A percentile compares a stretch with the other conserved stretches of the same genome.
These are phyloP conservation scores for Drosophila baimaii DNA, from an alignment of 1,140 invertebrate genomes.

Conservation along the genomic window DNA sequence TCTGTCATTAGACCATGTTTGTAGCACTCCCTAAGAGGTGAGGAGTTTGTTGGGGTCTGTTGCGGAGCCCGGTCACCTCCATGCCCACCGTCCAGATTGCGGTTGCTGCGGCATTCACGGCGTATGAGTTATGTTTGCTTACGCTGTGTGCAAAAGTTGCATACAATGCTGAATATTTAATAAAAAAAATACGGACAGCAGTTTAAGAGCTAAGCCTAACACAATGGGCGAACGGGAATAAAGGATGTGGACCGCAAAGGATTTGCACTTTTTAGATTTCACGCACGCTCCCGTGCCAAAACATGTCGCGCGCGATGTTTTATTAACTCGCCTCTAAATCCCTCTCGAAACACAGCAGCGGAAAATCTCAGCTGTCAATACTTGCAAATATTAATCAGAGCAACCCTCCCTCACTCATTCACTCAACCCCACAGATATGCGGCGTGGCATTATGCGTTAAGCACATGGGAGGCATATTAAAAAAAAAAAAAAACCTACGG, in stretches of 20 bases:
- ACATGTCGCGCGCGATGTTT: conserved; percentile 72
- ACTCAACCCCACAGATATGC: conserved; percentile 40
- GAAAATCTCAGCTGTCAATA: conserved; percentile 80
- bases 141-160: conserved; percentile 32
- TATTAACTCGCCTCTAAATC: conserved; percentile 65
- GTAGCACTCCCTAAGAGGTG: conserved; percentile 33
- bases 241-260: conserved; percentile 22
- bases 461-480: conserved; percentile 74
- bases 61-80: not conserved
- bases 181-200: conserved; percentile 50
- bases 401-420: not conserved
- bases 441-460: conserved; percentile 59
- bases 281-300: conserved; percentile 60
- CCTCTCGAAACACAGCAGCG: conserved; percentile 26
- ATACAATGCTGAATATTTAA: conserved; percentile 54
- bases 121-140: conserved; percentile 68
- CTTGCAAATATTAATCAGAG: conserved; percentile 77
- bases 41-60: conserved; percentile 33
- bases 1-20: conserved; percentile 82
- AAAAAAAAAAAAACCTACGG: conserved; percentile 44
- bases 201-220: conserved; percentile 41
- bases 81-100: conserved; percentile 27
- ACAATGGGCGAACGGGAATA: conserved; percentile 28
- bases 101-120: conserved; percentile 54
- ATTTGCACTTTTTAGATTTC: conserved; percentile 57